These are phyloP conservation scores for Sylvilagus bachmani DNA, from an alignment of 2,113 vertebrate genomes.

Conservation along the genomic window DNA sequence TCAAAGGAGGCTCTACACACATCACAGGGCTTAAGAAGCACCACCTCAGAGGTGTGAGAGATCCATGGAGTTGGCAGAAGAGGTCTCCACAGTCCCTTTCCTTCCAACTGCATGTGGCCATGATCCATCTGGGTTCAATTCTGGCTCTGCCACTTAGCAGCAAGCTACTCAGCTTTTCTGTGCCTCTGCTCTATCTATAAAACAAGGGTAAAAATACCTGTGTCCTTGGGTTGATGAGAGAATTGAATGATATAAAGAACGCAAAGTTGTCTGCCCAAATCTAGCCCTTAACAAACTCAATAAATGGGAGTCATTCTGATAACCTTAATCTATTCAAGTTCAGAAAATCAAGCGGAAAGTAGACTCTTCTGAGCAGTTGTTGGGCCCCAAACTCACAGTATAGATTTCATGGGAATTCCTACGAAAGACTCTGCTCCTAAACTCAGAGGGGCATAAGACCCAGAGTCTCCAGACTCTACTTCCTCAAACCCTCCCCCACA, in stretches of 20 bases:
- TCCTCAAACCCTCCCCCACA: not conserved
- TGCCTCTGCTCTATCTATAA: not conserved
- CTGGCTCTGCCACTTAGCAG: not conserved
- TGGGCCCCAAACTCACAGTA: not conserved
- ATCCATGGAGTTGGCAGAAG: not conserved
- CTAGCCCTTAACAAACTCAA: conserved; percentile 5
- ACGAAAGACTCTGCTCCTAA: not conserved
- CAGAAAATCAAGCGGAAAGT: not conserved
- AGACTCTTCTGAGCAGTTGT: not conserved
- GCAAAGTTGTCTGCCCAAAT: not conserved
- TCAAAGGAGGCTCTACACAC: not conserved
- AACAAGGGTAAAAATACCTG: conserved; percentile 30
- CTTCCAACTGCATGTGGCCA: not conserved
- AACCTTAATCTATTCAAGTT: not conserved
- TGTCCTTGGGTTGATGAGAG: not conserved
- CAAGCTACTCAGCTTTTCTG: not conserved
- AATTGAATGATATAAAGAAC: not conserved
- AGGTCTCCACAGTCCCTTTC: not conserved
- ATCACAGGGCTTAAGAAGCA: not conserved
- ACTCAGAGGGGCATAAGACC: not conserved
- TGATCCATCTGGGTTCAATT: not conserved
- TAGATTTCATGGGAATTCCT: not conserved
- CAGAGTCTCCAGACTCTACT: not conserved
- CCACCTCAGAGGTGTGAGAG: fast-evolving
- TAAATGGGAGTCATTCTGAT: not conserved